Base-by-base conservation (phyloP, 2,888 invertebrate species). In the Hirtodrosophila trivittata region DNA sequence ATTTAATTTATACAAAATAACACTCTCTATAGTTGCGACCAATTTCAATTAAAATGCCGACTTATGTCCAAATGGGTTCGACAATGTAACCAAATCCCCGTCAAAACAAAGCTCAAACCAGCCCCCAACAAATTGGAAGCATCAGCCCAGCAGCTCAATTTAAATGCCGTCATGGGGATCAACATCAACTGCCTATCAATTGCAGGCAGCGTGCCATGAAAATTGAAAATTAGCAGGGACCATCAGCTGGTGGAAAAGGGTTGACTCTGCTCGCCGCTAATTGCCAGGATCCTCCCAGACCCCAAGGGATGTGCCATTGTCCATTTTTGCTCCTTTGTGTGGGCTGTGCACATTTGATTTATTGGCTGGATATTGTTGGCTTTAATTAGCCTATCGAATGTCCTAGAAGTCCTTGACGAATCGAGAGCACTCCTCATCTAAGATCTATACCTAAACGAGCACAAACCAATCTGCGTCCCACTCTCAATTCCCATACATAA, bases 1-100 rank as follows among this genome's bases (percentile, higher is more conserved):
- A 73, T 77, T 80, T 80, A 82, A 80, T 80, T 82, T 78, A 82
- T 80, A 73, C 70, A 82, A 80, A 82, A 82, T 75, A 73, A 67
- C 69, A 75, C 71, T 75, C 75, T 78, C 69, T 66, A 59, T 64
- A 73, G 59, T 67, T 69, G 35, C 32, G 16, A 38, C 68, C 68
- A 70, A 70, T 78, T 80, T 82, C 75, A 78, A 80, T 82, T 80
- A 77, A 82, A 77, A 73, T 65, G 67, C 65, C 77, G 78, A 80
- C 78, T 80, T 82, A 82, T 75, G 75, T 71, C 45, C 62, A 62
- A 69, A 56, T 60, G 49, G 59, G 28, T 49, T 51, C 56, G 45
- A 59, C 65, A 59, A 55, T 60, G 28, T 59, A 35, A 35, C 32
- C 51, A 45, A 37, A 25, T 37, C 33, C 30, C 28, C 38, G 32